phyloP scores from a whole-genome alignment of 2,888 invertebrate species.

The Cephus rjabovi region DNA sequence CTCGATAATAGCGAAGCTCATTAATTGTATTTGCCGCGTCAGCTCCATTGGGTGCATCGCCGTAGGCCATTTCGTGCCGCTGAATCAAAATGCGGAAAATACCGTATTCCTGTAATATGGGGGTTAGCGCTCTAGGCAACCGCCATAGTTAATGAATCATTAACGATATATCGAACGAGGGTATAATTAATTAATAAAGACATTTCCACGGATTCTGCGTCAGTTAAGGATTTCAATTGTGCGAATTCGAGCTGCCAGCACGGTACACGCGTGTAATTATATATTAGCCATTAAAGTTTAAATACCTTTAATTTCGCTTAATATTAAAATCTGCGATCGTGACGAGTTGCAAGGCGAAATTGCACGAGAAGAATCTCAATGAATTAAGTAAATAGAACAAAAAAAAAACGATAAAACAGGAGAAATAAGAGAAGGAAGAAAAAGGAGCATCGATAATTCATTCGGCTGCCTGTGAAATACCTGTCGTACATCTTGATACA shows the following conservation, averaged over 20 bases:
- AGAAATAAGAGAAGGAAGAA: background rate
- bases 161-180: background rate
- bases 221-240: background rate
- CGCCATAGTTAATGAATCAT: background rate
- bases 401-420: background rate
- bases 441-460: background rate
- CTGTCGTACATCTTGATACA: background rate
- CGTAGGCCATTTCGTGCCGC: background rate
- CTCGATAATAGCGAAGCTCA: background rate
- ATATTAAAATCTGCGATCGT: background rate
- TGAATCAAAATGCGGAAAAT: background rate
- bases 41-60: background rate
- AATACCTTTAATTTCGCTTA: background rate
- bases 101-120: background rate
- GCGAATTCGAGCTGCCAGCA: background rate
- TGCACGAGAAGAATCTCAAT: background rate
- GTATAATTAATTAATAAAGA: background rate
- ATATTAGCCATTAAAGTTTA: background rate
- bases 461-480: background rate
- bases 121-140: background rate
- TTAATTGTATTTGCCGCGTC: background rate
- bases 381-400: background rate
- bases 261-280: background rate
- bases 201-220: background rate
- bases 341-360: background rate